A percentile compares a stretch with the other conserved stretches of the same genome.
These are phyloP conservation scores for Muscicapa striata DNA, from an alignment of 2,797 vertebrate genomes.

Conservation along the genomic window DNA sequence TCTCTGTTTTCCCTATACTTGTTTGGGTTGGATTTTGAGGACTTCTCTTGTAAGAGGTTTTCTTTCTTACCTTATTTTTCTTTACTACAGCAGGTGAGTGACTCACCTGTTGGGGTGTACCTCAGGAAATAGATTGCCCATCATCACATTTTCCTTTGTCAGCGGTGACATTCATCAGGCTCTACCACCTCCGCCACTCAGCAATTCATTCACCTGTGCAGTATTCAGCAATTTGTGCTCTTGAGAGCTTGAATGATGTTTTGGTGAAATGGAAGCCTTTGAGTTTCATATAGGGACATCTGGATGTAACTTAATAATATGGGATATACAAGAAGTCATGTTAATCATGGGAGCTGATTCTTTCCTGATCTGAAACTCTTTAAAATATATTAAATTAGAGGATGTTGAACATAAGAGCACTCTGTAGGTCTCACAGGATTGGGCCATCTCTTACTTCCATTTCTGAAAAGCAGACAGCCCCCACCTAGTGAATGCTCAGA, in stretches of 20 bases:
- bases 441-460: not conserved
- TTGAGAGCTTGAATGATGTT: not conserved
- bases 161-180: not conserved
- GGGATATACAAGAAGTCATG: not conserved
- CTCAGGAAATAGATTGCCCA: not conserved
- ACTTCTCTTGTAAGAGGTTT: not conserved
- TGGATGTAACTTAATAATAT: not conserved
- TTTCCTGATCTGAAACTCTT: not conserved
- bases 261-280: not conserved
- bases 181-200: not conserved
- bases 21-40: not conserved
- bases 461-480: not conserved
- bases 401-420: not conserved
- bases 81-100: not conserved
- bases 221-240: not conserved
- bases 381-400: not conserved
- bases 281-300: not conserved
- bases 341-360: not conserved
- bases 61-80: not conserved
- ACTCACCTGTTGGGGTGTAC: not conserved
- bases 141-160: not conserved
- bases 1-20: not conserved
- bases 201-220: not conserved
- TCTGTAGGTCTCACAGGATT: not conserved
- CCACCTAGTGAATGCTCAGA: not conserved